Evolutionary conservation across 2,113 vertebrate genomes (phyloP).

Genomic region (Microcebus murinus): DNA sequence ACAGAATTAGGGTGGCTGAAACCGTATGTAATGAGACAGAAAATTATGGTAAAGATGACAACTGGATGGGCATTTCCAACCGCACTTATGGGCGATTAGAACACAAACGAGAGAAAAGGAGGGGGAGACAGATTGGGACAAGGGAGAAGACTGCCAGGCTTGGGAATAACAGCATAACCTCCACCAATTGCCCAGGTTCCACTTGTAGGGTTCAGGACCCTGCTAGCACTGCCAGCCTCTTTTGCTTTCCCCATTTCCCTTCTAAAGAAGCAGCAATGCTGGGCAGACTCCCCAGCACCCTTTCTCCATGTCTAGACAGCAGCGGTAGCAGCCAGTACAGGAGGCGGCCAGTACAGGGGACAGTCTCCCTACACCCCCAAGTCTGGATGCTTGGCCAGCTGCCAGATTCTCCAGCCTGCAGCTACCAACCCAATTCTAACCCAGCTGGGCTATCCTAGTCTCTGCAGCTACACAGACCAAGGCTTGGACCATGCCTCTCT

Average conservation of each 20-base stretch:
- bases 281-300: neutral
- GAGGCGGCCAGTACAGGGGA: neutral
- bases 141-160: neutral
- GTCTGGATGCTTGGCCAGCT: neutral
- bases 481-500: neutral
- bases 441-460: neutral
- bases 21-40: conserved; percentile 90
- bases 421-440: neutral
- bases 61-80: conserved; percentile 78
- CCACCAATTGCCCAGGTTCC: neutral
- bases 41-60: conserved; percentile 87
- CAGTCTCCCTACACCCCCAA: neutral
- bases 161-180: neutral
- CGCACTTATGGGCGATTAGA: conserved; percentile 65
- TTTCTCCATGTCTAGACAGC: neutral
- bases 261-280: neutral
- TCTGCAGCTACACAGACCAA: neutral
- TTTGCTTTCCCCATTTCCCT: neutral
- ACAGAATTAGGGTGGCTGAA: conserved; percentile 92
- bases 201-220: neutral
- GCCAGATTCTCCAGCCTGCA: neutral
- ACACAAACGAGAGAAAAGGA: conserved; percentile 58
- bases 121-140: neutral
- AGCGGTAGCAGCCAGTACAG: neutral
- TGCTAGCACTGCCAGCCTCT: neutral